Conservation (phyloP, 35 echinoderm and acorn worm species). For the Ophiothrix spiculata region DNA sequence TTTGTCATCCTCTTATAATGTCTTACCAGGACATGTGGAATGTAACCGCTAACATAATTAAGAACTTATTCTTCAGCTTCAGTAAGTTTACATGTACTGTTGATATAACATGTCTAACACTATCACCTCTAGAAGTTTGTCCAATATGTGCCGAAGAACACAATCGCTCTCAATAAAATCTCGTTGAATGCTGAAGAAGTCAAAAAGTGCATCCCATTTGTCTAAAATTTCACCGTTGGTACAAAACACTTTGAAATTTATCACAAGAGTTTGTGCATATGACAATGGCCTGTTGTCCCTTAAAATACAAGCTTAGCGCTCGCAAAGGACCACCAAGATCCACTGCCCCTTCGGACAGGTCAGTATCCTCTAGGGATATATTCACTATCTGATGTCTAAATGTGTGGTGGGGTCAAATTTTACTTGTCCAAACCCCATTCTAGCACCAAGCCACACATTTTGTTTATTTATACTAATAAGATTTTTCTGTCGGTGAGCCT, state of each 20-base stretch:
- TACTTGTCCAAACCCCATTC: too few relatives aligned
- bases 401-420: too few relatives aligned
- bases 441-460: too few relatives aligned
- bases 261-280: background rate
- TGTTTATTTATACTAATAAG: too few relatives aligned
- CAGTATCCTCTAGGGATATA: too few relatives aligned
- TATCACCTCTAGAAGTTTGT: background rate
- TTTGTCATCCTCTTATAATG: background rate
- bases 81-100: background rate
- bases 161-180: background rate
- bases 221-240: background rate
- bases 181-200: background rate
- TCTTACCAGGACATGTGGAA: background rate
- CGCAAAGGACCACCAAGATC: too few relatives aligned
- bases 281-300: background rate
- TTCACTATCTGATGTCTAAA: too few relatives aligned
- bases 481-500: too few relatives aligned
- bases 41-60: background rate
- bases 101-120: background rate
- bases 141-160: background rate
- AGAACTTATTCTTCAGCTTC: background rate
- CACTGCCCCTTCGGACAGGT: too few relatives aligned
- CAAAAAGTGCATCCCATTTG: background rate
- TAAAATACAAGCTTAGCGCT: too few relatives aligned
- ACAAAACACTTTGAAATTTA: background rate